Conservation (phyloP, 2,113 vertebrate species). For the Zosterops pallidus region DNA sequence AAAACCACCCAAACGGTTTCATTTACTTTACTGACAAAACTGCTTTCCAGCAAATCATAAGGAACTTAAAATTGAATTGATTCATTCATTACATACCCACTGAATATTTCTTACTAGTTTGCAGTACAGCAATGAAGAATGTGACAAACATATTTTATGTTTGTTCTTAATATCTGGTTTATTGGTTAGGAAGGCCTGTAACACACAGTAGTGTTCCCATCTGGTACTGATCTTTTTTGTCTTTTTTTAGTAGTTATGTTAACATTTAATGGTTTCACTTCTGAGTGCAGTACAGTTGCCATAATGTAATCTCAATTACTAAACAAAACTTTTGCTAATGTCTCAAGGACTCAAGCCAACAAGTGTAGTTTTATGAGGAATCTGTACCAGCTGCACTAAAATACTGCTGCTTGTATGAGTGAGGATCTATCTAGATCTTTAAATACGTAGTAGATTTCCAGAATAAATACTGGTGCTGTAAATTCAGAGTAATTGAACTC, state of each 20-base stretch:
- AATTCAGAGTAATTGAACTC: background rate
- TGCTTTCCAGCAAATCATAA: background rate
- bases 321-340: background rate
- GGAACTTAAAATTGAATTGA: background rate
- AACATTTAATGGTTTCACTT: background rate
- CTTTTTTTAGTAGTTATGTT: background rate
- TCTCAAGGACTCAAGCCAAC: background rate
- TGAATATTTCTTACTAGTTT: background rate
- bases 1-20: background rate
- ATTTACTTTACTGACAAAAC: background rate
- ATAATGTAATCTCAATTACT: background rate
- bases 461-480: background rate
- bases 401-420: background rate
- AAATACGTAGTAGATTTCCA: background rate
- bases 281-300: background rate
- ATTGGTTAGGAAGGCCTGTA: background rate
- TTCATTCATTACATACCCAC: background rate
- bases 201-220: background rate
- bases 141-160: background rate
- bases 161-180: background rate
- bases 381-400: background rate
- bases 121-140: background rate
- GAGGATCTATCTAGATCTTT: background rate
- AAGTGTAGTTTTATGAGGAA: background rate
- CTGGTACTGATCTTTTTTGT: background rate